Base-by-base conservation (phyloP, 2,888 invertebrate species). In the Drepana falcataria region DNA sequence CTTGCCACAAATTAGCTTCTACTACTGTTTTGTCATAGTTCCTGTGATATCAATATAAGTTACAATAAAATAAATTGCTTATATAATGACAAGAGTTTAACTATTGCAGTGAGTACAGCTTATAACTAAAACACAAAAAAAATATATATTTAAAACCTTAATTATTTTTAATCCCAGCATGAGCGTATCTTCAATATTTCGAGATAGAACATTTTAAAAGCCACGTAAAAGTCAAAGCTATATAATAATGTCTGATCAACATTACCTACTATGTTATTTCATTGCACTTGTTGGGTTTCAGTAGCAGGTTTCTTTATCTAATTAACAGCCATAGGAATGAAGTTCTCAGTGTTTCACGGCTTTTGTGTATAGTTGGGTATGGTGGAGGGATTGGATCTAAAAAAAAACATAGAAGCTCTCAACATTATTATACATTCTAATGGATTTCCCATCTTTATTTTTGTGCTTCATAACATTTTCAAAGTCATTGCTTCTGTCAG, bases 251-350 rank as follows among this genome's bases (percentile, higher is more conserved):
- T 21, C 0, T 37, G 3, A 37, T 51, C 52, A 49, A 56, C 41
- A 55, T 49, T 56, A 53, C 44, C 44, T 44, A 9, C 44, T 51
- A 52, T n/a, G 37, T 44, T 51, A 48, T 52, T 44, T 33, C 48
- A 51, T 35, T 55, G 48, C 59, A 57, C 51, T 53, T 59, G 41
- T 51, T 58, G 55, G 66, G 67, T 52, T 69, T 67, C 68, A 55
- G 53, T 53, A 52, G 57, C 54, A 53, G 48, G 55, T 53, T 57
- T 3, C 58, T 53, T 59, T 58, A 65, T 65, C 61, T 58, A 65
- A 67, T 64, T 65, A 65, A 54, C 21, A 21, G 52, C 55, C 57
- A 52, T 59, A 59, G 51, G 51, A 58, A 47, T 60, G 47, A 58
- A 51, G 49, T 4, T 40, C 2, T 40, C 44, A 4, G 2, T 44